Evolutionary conservation across 2,888 invertebrate genomes (phyloP), one percentile per base, ranked within the genome.

Genomic region (Brachyptera risi): DNA sequence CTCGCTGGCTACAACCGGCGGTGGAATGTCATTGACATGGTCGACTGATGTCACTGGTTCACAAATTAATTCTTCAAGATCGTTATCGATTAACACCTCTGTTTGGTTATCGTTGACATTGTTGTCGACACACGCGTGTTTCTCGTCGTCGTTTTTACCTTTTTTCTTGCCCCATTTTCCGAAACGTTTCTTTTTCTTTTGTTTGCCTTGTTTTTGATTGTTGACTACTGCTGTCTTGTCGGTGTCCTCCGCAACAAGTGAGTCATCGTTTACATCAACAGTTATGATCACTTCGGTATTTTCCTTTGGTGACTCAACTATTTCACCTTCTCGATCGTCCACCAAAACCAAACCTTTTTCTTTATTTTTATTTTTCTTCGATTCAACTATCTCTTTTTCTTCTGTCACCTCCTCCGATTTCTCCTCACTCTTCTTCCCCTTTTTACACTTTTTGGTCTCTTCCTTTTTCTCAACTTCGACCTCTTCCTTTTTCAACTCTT

Each of bases 141-240:
- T n/a, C 3, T 2, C 58, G 21, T 7, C 40, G 26, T 17, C 58
- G 44, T 11, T 23, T 1, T 1, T 40, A 4, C 49, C 38, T 50
- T 38, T 38, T n/a, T 50, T 49, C 59, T 44, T 49, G 47, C 50
- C 54, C 31, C 58, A 59, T 56, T 62, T 62, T 37, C 61, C 50
- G 15, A 51, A 26, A 4, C 51, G 27, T 19, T 54, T 54, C 44
- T 44, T 44, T 21, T 44, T 44, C 21, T 44, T 44, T 15, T 40
- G 7, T n/a, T 51, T 51, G 31, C 49, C 24, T 9, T 15, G 17
- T 17, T 42, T 42, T 3, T 2, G 1, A 17, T 15, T 42, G 7
- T 42, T 42, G 15, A 5, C 17, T 21, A 21, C 24, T 7, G 11
- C 17, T 58, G 19, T 47, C 44, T 37, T 38, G 17, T 23, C 54